phyloP scores from a whole-genome alignment of 1,140 invertebrate species.

The Drosophila burlai region DNA sequence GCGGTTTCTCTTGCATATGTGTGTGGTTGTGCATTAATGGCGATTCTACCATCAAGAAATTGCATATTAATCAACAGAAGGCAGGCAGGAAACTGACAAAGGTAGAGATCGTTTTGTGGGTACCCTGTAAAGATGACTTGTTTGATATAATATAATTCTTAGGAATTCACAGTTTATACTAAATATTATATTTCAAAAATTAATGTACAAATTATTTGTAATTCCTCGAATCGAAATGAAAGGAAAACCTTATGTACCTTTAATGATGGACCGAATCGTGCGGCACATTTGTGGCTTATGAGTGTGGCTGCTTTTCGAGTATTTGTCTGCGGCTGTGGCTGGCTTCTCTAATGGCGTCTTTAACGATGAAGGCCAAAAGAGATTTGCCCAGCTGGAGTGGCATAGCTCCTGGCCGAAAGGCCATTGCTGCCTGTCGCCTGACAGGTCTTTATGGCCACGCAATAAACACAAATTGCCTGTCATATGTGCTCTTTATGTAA shows the following conservation, averaged over 20 bases:
- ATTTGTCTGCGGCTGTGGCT: constrained; percentile 10
- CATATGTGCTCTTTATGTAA: constrained; percentile 75
- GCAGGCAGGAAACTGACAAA: constrained; percentile 26
- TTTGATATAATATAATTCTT: no score
- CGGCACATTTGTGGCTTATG: constrained; percentile 26
- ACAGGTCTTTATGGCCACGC: constrained; percentile 72
- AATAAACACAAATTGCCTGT: constrained; percentile 82
- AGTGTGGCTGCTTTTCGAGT: background rate
- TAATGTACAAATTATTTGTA: no score
- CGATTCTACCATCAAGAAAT: constrained; percentile 68
- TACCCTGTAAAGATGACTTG: background rate
- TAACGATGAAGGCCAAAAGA: constrained; percentile 32
- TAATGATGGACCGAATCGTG: constrained; percentile 67
- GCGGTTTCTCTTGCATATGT: constrained; percentile 34
- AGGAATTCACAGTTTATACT: no score
- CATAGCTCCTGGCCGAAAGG: background rate
- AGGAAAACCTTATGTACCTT: constrained; percentile 56
- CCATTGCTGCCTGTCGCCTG: constrained; percentile 15
- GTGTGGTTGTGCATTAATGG: constrained; percentile 68
- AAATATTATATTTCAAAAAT: no score
- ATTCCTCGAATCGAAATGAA: background rate
- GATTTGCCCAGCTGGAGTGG: constrained; percentile 16
- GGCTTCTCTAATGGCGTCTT: constrained; percentile 38
- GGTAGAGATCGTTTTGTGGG: background rate
- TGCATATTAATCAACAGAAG: constrained; percentile 77